Evolutionary conservation across 2,113 vertebrate genomes (phyloP).

Genomic region (Bujurquina vittata): DNA sequence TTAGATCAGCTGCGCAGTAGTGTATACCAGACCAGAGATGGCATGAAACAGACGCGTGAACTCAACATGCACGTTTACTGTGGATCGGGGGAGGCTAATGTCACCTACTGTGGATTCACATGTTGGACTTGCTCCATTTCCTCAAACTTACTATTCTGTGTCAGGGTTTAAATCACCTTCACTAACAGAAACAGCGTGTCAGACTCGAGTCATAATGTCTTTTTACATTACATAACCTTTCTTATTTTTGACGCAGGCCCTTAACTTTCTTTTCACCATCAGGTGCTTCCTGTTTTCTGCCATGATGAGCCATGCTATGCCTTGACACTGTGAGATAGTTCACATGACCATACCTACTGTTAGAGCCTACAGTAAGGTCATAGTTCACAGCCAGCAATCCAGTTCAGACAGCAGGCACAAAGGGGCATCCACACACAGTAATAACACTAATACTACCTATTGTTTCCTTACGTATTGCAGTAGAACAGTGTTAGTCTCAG

Average conservation of each 20-base stretch:
- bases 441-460: conserved; percentile 26
- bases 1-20: neutral
- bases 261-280: conserved; percentile 34
- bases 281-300: conserved; percentile 68
- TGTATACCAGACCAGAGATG: neutral
- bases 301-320: conserved; percentile 68
- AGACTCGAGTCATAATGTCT: neutral
- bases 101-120: conserved; percentile 19
- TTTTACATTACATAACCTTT: neutral
- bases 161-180: conserved; percentile 49
- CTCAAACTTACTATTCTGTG: conserved; percentile 17
- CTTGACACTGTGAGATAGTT: conserved; percentile 64
- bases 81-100: conserved; percentile 19
- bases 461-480: conserved; percentile 23
- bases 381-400: conserved; percentile 49
- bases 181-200: neutral
- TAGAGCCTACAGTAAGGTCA: conserved; percentile 31
- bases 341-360: conserved; percentile 35
- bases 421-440: conserved; percentile 10
- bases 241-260: conserved; percentile 13
- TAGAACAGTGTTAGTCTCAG: conserved; percentile 30
- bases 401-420: conserved; percentile 29
- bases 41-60: neutral
- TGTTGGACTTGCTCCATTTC: conserved; percentile 23
- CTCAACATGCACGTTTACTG: neutral